These are phyloP conservation scores for Papilio dardanus DNA, from an alignment of 1,140 invertebrate genomes.

Conservation along the genomic window DNA sequence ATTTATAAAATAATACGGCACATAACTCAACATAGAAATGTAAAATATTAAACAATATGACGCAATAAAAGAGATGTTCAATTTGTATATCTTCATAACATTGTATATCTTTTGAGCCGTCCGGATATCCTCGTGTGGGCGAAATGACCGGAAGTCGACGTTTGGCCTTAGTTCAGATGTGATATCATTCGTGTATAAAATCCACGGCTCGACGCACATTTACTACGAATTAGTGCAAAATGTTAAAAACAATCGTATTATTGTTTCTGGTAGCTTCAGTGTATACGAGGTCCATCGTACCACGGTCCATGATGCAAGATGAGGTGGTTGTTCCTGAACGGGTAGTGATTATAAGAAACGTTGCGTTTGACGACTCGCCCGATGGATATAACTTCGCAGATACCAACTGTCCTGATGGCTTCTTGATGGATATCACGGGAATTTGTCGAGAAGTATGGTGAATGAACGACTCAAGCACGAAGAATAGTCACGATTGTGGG, in stretches of 20 bases:
- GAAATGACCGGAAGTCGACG: slow-evolving; percentile 38
- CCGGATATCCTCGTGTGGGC: slow-evolving; percentile 37
- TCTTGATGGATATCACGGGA: slow-evolving; percentile 52
- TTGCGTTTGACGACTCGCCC: slow-evolving; percentile 59
- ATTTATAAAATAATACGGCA: too few species aligned
- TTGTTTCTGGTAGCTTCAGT: slow-evolving; percentile 30
- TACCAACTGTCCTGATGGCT: slow-evolving; percentile 54
- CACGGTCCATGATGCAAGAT: slow-evolving; percentile 44
- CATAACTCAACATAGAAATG: neutral
- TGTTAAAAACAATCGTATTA: slow-evolving; percentile 43
- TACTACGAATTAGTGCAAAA: slow-evolving; percentile 40
- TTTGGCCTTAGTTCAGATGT: slow-evolving; percentile 42
- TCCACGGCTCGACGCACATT: slow-evolving; percentile 12
- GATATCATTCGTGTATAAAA: slow-evolving; percentile 32
- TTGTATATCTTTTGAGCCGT: slow-evolving; percentile 31
- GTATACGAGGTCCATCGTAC: slow-evolving; percentile 29
- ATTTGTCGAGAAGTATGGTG: slow-evolving; percentile 70
- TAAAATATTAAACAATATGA: neutral
- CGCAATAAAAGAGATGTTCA: slow-evolving; percentile 13
- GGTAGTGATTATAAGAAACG: slow-evolving; percentile 51
- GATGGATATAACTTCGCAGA: slow-evolving; percentile 33
- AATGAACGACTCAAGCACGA: slow-evolving; percentile 22
- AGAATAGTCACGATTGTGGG: neutral
- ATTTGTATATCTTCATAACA: neutral
- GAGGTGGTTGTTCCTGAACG: slow-evolving; percentile 39